These are phyloP conservation scores for Sinopyrophorus schimmeli DNA, from an alignment of 2,888 invertebrate species.

Conservation along the genomic window DNA sequence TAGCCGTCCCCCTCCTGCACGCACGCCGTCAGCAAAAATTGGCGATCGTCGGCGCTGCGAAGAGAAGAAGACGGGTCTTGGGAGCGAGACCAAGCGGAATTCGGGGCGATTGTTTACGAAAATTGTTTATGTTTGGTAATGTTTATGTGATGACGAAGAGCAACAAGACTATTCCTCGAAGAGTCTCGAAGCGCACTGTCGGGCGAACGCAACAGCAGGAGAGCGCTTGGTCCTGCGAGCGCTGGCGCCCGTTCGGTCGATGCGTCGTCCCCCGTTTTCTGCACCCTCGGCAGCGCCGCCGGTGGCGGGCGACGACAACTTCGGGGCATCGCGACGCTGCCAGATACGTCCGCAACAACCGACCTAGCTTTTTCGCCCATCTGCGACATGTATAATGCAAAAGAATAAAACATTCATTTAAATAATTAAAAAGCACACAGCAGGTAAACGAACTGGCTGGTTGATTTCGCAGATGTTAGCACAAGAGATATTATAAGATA, in stretches of 20 bases:
- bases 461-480: slow-evolving; percentile 48
- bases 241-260: slow-evolving; percentile 44
- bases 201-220: slow-evolving; percentile 30
- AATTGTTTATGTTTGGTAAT: slow-evolving; percentile 28
- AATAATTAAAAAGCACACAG: slow-evolving; percentile 54
- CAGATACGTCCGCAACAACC: slow-evolving; percentile 23
- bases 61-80: no score
- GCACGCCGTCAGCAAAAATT: neutral
- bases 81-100: neutral
- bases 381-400: slow-evolving; percentile 50
- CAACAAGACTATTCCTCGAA: slow-evolving; percentile 31
- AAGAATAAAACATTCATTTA: slow-evolving; percentile 52
- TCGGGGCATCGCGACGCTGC: slow-evolving; percentile 27
- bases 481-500: slow-evolving; percentile 40
- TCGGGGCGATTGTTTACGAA: slow-evolving; percentile 1
- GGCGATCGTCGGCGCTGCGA: no score
- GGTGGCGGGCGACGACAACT: slow-evolving; percentile 42
- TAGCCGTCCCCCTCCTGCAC: slow-evolving; percentile 14
- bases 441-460: slow-evolving; percentile 52
- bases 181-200: slow-evolving; percentile 47
- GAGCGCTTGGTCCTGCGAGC: slow-evolving; percentile 28
- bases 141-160: slow-evolving; percentile 24
- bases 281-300: slow-evolving; percentile 46
- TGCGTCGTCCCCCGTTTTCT: slow-evolving; percentile 47
- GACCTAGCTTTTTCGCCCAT: slow-evolving; percentile 35